phyloP scores from a whole-genome alignment of 64 coral and sea anemone species.

The Stylophora pistillata region DNA sequence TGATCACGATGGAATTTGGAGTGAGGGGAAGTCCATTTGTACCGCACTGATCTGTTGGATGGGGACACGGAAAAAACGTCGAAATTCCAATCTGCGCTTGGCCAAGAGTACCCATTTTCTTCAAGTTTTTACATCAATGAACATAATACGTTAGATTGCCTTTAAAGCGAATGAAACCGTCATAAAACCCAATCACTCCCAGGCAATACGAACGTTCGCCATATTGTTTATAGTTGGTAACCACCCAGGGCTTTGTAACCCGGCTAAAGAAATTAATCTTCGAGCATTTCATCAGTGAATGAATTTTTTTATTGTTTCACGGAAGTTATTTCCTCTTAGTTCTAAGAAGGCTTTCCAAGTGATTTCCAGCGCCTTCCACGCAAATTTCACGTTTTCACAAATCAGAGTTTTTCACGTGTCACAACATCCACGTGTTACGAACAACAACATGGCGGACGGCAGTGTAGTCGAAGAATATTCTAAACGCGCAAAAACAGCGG shows the following conservation, averaged over 20 bases:
- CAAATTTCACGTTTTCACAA: neutral
- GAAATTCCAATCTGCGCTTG: slow-evolving; percentile 90
- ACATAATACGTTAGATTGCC: neutral
- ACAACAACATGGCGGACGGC: slow-evolving; percentile 70
- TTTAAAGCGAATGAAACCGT: neutral
- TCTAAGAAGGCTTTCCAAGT: slow-evolving; percentile 19
- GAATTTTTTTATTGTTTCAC: neutral
- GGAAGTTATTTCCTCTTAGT: slow-evolving; percentile 27
- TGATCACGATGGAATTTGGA: slow-evolving; percentile 96
- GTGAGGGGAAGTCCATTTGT: slow-evolving; percentile 96
- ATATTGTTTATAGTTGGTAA: slow-evolving; percentile 46
- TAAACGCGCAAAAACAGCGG: slow-evolving; percentile 83
- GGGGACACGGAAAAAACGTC: slow-evolving; percentile 89
- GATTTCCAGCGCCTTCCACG: neutral
- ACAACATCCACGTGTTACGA: slow-evolving; percentile 70
- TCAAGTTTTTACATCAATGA: neutral
- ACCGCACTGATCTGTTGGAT: slow-evolving; percentile 89
- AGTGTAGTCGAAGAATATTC: slow-evolving; percentile 66
- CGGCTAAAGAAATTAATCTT: neutral
- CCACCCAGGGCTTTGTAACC: neutral
- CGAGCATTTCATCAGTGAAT: neutral
- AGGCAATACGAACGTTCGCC: neutral
- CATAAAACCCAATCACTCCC: neutral
- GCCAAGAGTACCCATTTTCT: slow-evolving; percentile 79
- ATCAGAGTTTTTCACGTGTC: neutral